These are phyloP conservation scores for Taenaris catops DNA, from an alignment of 2,888 invertebrate species.

Conservation along the genomic window DNA sequence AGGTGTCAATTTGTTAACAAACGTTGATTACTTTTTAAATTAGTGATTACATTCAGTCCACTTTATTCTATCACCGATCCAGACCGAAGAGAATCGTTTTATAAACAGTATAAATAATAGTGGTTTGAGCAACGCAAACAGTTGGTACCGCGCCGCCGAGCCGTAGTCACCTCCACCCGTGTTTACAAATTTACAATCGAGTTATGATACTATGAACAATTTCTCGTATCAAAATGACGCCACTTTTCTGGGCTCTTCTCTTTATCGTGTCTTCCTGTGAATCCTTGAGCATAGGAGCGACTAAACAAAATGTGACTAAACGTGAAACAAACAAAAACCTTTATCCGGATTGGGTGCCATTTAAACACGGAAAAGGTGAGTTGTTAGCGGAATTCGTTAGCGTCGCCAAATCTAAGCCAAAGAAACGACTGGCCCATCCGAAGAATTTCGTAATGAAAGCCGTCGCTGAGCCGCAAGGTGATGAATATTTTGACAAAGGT, in stretches of 20 bases:
- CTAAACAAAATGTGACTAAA: constrained; percentile 50
- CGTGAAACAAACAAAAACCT: constrained; percentile 45
- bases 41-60: constrained; percentile 34
- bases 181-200: constrained; percentile 23
- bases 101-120: constrained; percentile 77
- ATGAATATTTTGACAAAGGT: constrained; percentile 54
- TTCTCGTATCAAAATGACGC: constrained; percentile 27
- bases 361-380: constrained; percentile 62
- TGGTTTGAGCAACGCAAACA: constrained; percentile 49
- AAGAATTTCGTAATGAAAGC: constrained; percentile 51
- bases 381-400: constrained; percentile 57
- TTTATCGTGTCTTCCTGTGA: constrained; percentile 33
- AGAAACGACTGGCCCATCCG: constrained; percentile 60
- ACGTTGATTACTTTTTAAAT: constrained; percentile 11
- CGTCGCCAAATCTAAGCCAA: constrained; percentile 49
- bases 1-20: constrained; percentile 8
- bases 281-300: constrained; percentile 47
- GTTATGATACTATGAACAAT: constrained; percentile 33
- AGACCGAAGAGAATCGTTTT: constrained; percentile 57
- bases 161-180: constrained; percentile 32
- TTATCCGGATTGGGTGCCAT: constrained; percentile 72
- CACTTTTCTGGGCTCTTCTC: constrained; percentile 25
- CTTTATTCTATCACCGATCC: constrained; percentile 37
- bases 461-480: constrained; percentile 49
- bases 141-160: constrained; percentile 53